Percentiles rank a stretch among this genome's conserved stretches.
Conservation (phyloP, 35 echinoderm and acorn worm species). For the Heliocidaris tuberculata region DNA sequence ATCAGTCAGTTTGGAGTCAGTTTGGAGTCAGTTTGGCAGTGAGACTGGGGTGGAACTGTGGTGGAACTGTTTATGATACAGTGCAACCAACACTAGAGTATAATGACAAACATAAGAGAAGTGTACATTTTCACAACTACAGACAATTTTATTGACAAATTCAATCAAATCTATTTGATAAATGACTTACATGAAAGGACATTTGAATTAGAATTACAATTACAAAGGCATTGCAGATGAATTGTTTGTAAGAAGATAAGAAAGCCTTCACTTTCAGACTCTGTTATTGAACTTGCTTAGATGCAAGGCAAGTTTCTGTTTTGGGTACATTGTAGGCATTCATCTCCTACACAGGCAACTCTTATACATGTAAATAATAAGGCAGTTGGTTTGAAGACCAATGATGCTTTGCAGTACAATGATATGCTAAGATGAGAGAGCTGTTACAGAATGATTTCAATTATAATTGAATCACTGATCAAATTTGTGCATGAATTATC, state of each 20-base stretch:
- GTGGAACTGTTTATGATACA: too few species aligned
- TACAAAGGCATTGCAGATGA: neutral
- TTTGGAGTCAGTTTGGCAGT: too few species aligned
- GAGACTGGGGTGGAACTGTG: too few species aligned
- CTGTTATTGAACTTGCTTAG: neutral
- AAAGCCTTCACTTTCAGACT: neutral
- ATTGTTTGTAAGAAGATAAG: neutral
- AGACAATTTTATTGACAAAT: neutral
- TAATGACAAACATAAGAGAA: neutral
- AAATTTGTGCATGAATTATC: neutral
- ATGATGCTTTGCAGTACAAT: neutral
- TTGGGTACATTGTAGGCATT: neutral
- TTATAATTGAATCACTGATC: neutral
- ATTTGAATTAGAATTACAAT: neutral
- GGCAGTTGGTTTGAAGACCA: too few species aligned
- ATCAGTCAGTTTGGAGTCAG: too few species aligned
- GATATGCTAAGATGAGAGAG: neutral
- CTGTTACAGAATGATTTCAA: neutral
- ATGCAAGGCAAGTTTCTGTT: neutral
- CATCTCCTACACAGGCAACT: neutral
- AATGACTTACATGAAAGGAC: neutral
- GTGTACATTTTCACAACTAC: neutral
- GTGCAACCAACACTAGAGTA: neutral
- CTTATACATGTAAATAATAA: neutral
- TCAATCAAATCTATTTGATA: constrained; percentile 5